These are phyloP conservation scores for Corydoras sp. DNA, from an alignment of 2,113 vertebrate species.

Conservation along the genomic window DNA sequence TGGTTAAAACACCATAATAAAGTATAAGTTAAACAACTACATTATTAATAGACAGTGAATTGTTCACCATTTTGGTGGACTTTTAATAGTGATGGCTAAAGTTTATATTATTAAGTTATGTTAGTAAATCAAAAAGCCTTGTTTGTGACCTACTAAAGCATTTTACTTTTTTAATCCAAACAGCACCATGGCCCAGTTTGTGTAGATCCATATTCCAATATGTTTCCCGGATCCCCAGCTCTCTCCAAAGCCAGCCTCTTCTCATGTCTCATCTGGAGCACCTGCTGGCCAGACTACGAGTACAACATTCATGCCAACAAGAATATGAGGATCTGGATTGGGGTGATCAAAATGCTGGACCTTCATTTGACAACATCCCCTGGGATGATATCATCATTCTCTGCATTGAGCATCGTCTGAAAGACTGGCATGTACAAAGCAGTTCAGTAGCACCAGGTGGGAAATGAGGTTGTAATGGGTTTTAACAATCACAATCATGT, in stretches of 20 bases:
- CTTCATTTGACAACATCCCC: constrained; percentile 68
- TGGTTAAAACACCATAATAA: no score
- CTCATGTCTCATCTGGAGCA: constrained; percentile 83
- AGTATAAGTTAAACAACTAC: no score
- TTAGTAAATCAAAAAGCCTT: neutral
- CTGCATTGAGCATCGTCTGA: constrained; percentile 86
- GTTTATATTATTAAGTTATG: no score
- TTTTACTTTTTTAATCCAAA: neutral
- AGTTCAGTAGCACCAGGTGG: constrained; percentile 67
- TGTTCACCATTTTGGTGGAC: no score
- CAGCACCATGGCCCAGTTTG: constrained; percentile 80
- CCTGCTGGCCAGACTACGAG: constrained; percentile 69
- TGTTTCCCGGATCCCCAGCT: constrained; percentile 72
- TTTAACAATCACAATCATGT: neutral
- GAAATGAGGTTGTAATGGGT: no score
- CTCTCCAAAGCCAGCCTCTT: constrained; percentile 67
- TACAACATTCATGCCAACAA: constrained; percentile 7
- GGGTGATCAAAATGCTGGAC: constrained; percentile 22
- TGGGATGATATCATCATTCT: constrained; percentile 79
- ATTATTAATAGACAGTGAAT: no score
- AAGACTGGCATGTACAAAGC: constrained; percentile 77
- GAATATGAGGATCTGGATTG: constrained; percentile 37
- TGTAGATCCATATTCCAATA: constrained; percentile 74
- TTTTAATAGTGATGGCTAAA: no score
- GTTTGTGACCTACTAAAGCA: neutral